phyloP scores from a whole-genome alignment of 2,113 vertebrate species.

The Microtus ochrogaster region DNA sequence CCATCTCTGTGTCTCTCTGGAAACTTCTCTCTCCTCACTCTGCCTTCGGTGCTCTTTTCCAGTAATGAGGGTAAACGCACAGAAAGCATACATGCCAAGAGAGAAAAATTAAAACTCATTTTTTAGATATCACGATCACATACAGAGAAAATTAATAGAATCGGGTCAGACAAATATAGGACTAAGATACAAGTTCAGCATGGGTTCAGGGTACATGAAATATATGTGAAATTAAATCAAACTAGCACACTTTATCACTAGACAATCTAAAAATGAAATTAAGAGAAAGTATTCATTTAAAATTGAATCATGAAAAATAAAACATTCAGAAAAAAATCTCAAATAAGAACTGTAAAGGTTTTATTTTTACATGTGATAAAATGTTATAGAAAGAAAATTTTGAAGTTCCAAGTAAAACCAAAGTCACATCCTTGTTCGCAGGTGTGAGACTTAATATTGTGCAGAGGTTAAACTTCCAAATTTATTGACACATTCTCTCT shows the following conservation, averaged over 20 bases:
- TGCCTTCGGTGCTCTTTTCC: not conserved
- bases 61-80: not conserved
- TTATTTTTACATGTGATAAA: not conserved
- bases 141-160: not conserved
- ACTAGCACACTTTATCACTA: not conserved
- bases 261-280: conserved; percentile 6
- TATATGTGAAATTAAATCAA: not conserved
- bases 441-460: not conserved
- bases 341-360: not conserved
- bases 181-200: not conserved
- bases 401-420: not conserved
- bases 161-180: not conserved
- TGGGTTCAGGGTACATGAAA: not conserved
- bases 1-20: not conserved
- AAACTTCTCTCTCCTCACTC: not conserved
- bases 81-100: not conserved
- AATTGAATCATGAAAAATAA: not conserved
- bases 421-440: not conserved
- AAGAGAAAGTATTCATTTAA: not conserved
- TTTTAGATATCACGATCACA: not conserved
- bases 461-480: conserved; percentile 29
- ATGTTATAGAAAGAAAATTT: not conserved
- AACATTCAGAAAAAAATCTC: not conserved
- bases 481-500: not conserved
- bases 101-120: conserved; percentile 3